Base-by-base conservation (phyloP, 2,797 vertebrate genomes). In the Lepilemur septentrionalis region DNA sequence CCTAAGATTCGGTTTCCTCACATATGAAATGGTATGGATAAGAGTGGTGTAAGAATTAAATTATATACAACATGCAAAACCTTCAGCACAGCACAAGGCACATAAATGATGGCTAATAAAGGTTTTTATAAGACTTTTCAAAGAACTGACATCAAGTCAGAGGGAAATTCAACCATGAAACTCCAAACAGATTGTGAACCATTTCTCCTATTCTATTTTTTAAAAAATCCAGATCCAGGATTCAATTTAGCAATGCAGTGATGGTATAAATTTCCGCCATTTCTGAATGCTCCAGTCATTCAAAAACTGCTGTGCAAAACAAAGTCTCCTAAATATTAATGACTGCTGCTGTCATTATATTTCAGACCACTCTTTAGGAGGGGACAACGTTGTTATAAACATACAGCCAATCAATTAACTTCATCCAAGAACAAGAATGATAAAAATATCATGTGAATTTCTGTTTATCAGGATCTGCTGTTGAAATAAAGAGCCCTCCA, bases 341-440 rank as follows among this genome's bases (percentile, higher is more conserved):
- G 48, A 92, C 4, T 48, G 28, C 22, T 32, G 2, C 55, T 46
- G 10, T 50, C 41, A 75, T 89, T 67, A 61, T n/a, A 61, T 76
- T 67, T 11, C 25, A 85, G 63, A 32, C 18, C 5, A 65, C 35
- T 32, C 65, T 94, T 91, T 75, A 59, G 43, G 25, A 79, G 7
- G 83, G 25, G 63, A 55, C 20, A 63, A 20, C 38, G 38, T 50
- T 67, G 10, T 12, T 93, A 52, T 11, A 96, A 80, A 90, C 5
- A 72, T 55, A 94, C 11, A 93, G 7, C 30, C 28, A 93, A 57
- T 59, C 30, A 91, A 82, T 82, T 87, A 96, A 35, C 43, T 4
- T 87, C 73, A 93, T 86, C 63, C 43, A 83, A 93, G 43, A 97
- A 30, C 67, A 89, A 83, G 35, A 90, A 91, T 67, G 4, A 96